Evolutionary conservation across 1,140 invertebrate species (phyloP).

Genomic region (Drosophila repleta): DNA sequence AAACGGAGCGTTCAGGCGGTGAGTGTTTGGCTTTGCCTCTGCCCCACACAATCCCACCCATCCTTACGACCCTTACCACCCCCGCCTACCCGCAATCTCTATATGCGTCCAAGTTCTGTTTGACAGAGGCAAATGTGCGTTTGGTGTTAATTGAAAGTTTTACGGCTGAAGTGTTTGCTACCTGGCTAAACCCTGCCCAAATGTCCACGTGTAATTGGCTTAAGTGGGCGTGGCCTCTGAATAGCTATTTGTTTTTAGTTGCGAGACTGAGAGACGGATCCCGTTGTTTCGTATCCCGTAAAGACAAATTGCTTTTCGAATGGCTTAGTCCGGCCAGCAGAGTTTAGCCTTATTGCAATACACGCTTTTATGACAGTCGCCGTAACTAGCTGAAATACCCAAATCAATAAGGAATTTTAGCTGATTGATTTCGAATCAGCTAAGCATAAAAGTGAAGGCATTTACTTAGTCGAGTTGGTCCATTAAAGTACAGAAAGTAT

Average conservation of each 20-base stretch:
- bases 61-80: neutral
- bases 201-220: constrained; percentile 47
- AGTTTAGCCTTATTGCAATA: neutral
- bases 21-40: constrained; percentile 40
- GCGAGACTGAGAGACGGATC: constrained; percentile 17
- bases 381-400: neutral
- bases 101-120: constrained; percentile 24
- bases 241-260: constrained; percentile 34
- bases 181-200: constrained; percentile 13
- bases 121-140: constrained; percentile 53
- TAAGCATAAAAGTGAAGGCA: neutral
- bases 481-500: neutral
- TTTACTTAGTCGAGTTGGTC: neutral
- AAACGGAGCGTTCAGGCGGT: constrained; percentile 50
- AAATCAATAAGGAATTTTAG: neutral
- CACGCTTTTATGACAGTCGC: neutral
- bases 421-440: constrained; percentile 2
- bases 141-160: constrained; percentile 65
- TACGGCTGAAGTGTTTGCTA: constrained; percentile 47
- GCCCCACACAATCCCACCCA: neutral
- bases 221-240: constrained; percentile 38
- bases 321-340: neutral
- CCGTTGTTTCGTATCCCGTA: constrained; percentile 6
- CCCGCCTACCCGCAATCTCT: neutral
- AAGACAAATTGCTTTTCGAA: constrained; percentile 48